Evolutionary conservation across 2,797 vertebrate species (phyloP).

Genomic region (Rallus crepitans): DNA sequence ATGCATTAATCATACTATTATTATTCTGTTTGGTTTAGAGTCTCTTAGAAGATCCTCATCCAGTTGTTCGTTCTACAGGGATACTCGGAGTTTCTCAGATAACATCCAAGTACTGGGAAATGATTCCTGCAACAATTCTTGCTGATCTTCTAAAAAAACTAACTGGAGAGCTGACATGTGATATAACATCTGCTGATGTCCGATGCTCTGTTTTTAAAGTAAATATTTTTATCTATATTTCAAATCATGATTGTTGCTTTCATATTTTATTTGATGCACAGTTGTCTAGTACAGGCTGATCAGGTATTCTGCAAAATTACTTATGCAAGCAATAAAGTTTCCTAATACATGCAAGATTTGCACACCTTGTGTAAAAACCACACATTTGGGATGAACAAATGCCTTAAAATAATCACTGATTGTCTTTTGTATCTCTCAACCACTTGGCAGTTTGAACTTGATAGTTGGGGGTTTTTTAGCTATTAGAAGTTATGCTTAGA

Average conservation of each 20-base stretch:
- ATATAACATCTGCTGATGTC: constrained; percentile 90
- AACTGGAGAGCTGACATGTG: constrained; percentile 83
- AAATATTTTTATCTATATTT: background rate
- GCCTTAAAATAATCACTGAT: background rate
- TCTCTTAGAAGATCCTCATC: constrained; percentile 91
- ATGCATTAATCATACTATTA: background rate
- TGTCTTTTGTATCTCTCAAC: background rate
- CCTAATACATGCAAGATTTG: background rate
- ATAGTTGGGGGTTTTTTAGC: background rate
- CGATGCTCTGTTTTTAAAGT: constrained; percentile 96
- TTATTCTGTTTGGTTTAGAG: constrained; percentile 71
- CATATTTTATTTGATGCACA: background rate
- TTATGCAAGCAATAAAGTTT: background rate
- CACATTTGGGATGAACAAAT: background rate
- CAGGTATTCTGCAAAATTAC: background rate
- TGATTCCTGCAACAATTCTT: constrained; percentile 88
- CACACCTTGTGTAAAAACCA: background rate
- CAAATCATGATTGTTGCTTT: background rate
- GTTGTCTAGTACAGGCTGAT: background rate
- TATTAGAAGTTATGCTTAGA: background rate
- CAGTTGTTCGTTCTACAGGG: constrained; percentile 89
- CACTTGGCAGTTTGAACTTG: background rate
- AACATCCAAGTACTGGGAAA: constrained; percentile 91
- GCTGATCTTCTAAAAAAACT: constrained; percentile 91
- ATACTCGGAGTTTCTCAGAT: constrained; percentile 91